Evolutionary conservation across 1,140 invertebrate genomes (phyloP).

Genomic region (Ceratina calcarata): DNA sequence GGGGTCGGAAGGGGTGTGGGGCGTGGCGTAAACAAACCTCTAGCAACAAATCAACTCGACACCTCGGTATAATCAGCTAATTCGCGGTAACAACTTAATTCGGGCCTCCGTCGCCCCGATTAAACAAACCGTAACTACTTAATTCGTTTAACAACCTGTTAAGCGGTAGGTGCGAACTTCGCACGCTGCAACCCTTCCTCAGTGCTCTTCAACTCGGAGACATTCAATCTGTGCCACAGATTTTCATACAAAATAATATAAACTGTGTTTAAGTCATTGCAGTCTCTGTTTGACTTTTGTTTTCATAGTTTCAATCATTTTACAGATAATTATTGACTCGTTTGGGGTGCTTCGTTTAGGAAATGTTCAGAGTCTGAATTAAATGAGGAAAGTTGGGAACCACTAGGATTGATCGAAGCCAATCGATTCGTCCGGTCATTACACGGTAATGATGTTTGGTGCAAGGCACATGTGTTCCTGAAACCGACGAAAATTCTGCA

Average conservation of each 20-base stretch:
- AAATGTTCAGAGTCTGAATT: no score
- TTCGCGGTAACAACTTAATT: slow-evolving; percentile 77
- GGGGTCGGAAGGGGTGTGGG: no score
- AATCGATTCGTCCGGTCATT: slow-evolving; percentile 64
- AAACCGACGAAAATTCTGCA: slow-evolving; percentile 47
- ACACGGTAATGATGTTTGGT: slow-evolving; percentile 64
- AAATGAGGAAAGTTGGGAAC: slow-evolving; percentile 22
- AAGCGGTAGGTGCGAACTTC: slow-evolving; percentile 55
- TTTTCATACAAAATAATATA: no score
- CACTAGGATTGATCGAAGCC: slow-evolving; percentile 45
- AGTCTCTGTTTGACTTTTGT: no score
- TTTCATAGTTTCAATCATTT: no score
- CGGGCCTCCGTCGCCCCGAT: slow-evolving; percentile 69
- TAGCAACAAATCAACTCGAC: slow-evolving; percentile 74
- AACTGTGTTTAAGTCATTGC: no score
- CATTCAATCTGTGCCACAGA: no score
- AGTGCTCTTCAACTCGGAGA: slow-evolving; percentile 29
- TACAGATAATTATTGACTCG: no score
- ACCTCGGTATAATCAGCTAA: slow-evolving; percentile 75
- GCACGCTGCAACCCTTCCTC: slow-evolving; percentile 12
- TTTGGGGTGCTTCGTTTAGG: no score
- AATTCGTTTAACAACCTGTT: slow-evolving; percentile 68
- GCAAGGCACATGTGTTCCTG: slow-evolving; percentile 56
- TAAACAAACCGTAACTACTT: slow-evolving; percentile 76
- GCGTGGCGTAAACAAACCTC: slow-evolving; percentile 62